A percentile compares a stretch with the other conserved stretches of the same genome.
Evolutionary conservation across 2,797 vertebrate genomes (phyloP).

Genomic region (Neopelma chrysocephalum): DNA sequence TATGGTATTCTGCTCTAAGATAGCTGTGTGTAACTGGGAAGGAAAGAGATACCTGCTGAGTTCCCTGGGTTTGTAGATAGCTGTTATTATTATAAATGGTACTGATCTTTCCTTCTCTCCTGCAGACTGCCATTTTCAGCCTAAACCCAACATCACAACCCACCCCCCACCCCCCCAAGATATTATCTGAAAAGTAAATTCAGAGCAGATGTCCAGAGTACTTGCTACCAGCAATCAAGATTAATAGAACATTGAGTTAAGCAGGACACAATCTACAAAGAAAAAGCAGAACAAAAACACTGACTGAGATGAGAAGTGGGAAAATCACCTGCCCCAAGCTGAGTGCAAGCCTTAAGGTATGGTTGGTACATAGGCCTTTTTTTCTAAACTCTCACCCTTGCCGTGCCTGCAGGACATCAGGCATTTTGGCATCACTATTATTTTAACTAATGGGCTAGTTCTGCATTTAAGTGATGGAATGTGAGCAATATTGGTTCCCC

Average conservation of each 20-base stretch:
- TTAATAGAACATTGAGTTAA: slow-evolving; percentile 29
- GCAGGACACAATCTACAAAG: background rate
- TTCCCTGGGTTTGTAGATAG: slow-evolving; percentile 4
- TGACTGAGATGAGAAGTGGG: slow-evolving; percentile 7
- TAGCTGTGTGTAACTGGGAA: background rate
- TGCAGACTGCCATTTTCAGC: slow-evolving; percentile 41
- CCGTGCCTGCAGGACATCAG: background rate
- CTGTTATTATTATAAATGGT: slow-evolving; percentile 39
- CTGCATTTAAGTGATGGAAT: slow-evolving; percentile 7
- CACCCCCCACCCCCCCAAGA: background rate
- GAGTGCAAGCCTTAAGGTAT: background rate
- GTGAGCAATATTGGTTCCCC: background rate
- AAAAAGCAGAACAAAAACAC: background rate
- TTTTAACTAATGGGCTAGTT: slow-evolving; percentile 20
- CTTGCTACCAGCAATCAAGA: slow-evolving; percentile 43
- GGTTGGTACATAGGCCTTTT: background rate
- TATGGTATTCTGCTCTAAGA: background rate
- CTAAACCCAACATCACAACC: slow-evolving; percentile 16
- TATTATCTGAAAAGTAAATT: slow-evolving; percentile 71
- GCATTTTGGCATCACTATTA: background rate
- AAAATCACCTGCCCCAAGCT: slow-evolving; percentile 18
- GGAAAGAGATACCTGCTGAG: background rate
- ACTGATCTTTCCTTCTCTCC: background rate
- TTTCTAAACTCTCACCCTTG: background rate
- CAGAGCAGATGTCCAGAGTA: slow-evolving; percentile 73